Evolutionary conservation across 2,797 vertebrate species (phyloP), one percentile per base, ranked within the genome.

Genomic region (Pygocentrus nattereri): DNA sequence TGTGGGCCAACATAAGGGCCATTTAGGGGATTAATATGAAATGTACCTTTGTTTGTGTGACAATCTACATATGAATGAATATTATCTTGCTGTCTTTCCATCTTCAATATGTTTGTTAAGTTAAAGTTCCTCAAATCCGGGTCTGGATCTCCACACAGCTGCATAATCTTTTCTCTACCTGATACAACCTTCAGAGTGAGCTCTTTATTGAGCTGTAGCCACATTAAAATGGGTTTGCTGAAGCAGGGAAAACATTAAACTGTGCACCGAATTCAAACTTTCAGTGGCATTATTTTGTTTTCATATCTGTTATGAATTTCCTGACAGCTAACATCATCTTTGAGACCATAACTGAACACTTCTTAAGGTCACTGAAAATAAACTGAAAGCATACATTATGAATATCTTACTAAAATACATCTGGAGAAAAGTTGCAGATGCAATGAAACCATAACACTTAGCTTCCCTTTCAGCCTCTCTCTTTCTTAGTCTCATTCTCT

Each of bases 401-500:
- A 0, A 11, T 10, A 44, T 44, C 41, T 44, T 38, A 38, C 41
- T 10, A 44, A 44, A 44, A 44, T 44, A 41, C 41, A 44, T 44
- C 41, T 44, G 12, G 41, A 44, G 10, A 10, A 10, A 44, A 34
- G 34, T 34, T 50, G 13, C 15, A 15, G 13, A 50, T 50, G 49
- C 15, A 50, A 47, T 15, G 21, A 61, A 59, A 41, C 21, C 15
- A 4, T 16, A 50, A 54, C 50, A 64, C 49, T 41, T 62, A 73
- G 70, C 31, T 54, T 44, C 81, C 82, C 81, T 79, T 64, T 83
- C 62, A 16, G 41, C 16, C 21, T 86, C 31, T 52, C 79, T 44
- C 67, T 72, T 79, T 81, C 82, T 47, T 49, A 18, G 7, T 56
- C 62, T 56, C 54, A 25, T 47, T 68, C 47, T 71, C 23, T 52